A percentile compares a stretch with the other conserved stretches of the same genome.
Evolutionary conservation across 2,888 invertebrate species (phyloP).

Genomic region (Pandemis heparana): DNA sequence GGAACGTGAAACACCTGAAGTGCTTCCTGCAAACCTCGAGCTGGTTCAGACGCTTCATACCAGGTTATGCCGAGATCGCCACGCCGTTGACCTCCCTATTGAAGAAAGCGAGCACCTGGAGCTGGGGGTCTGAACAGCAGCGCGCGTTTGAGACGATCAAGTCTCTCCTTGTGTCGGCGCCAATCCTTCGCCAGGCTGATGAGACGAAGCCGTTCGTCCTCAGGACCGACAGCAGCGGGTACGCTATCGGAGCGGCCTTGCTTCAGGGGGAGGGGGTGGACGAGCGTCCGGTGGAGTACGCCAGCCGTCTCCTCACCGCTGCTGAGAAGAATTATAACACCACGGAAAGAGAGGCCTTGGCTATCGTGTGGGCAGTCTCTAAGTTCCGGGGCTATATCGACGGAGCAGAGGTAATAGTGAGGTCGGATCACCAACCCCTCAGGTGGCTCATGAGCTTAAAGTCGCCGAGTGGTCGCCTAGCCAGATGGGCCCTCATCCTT

Average conservation of each 20-base stretch:
- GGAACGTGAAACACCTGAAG: constrained; percentile 47
- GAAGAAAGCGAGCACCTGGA: constrained; percentile 44
- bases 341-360: too few relatives aligned
- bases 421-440: background rate
- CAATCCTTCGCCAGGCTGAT: background rate
- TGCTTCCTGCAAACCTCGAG: constrained; percentile 51
- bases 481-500: background rate
- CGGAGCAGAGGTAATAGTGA: background rate
- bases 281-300: background rate
- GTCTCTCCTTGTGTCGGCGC: background rate
- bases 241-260: background rate
- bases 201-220: background rate
- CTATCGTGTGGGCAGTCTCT: too few relatives aligned
- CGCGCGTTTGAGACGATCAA: background rate
- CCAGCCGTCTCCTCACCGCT: background rate
- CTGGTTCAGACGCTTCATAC: constrained; percentile 52
- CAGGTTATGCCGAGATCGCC: constrained; percentile 45
- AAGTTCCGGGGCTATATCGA: background rate
- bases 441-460: background rate
- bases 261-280: background rate
- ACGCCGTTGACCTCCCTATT: constrained; percentile 48
- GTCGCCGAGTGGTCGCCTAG: background rate
- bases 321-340: too few relatives aligned
- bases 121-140: constrained; percentile 25
- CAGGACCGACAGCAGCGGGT: background rate